Conservation (phyloP, 2,113 vertebrate genomes). For the Nothocercus nigrocapillus region DNA sequence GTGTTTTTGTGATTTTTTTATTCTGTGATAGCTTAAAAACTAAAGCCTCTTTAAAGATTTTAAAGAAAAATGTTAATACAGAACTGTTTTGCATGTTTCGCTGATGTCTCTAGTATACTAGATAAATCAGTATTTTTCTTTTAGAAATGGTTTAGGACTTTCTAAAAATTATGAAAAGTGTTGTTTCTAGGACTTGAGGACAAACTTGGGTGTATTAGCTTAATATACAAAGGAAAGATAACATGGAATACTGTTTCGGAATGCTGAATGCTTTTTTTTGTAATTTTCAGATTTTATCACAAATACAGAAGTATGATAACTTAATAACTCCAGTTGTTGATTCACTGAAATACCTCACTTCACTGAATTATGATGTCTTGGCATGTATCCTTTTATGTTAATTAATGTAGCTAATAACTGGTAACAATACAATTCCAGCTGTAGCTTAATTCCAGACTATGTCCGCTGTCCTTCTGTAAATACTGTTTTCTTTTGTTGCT, state of each 20-base stretch:
- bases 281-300: constrained; percentile 90
- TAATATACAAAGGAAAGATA: not conserved
- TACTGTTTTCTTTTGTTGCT: not conserved
- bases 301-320: constrained; percentile 99
- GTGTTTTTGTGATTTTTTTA: not conserved
- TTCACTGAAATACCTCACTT: constrained; percentile 99
- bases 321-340: constrained; percentile 97
- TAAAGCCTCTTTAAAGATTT: not conserved
- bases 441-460: not conserved
- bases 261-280: not conserved
- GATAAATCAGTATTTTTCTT: not conserved
- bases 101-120: not conserved
- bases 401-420: not conserved
- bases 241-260: not conserved
- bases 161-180: not conserved
- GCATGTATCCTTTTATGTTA: constrained; percentile 93
- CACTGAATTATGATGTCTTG: constrained; percentile 96
- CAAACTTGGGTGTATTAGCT: not conserved
- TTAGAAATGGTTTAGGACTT: not conserved
- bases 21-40: not conserved
- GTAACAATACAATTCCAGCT: not conserved
- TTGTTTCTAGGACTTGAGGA: not conserved
- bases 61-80: not conserved
- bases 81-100: not conserved
- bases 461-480: not conserved